Percentiles rank a stretch among this genome's conserved stretches.
phyloP scores from a whole-genome alignment of 23 tunicate genomes.

The Styela plicata region DNA sequence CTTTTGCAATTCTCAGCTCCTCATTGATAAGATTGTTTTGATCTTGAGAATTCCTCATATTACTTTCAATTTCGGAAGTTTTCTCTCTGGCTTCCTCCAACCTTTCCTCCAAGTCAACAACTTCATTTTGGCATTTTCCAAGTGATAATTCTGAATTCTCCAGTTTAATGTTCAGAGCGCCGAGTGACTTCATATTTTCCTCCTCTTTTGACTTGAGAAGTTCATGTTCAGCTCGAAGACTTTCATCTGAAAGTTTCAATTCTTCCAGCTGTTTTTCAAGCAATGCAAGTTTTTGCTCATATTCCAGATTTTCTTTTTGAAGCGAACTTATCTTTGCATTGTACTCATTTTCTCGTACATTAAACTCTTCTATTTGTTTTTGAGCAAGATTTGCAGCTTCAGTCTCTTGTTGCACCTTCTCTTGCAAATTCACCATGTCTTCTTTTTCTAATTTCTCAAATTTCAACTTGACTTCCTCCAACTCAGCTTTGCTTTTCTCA shows the following conservation, averaged over 20 bases:
- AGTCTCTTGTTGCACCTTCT: neutral
- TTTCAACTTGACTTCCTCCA: neutral
- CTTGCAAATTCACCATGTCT: neutral
- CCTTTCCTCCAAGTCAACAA: neutral
- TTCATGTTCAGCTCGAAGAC: neutral
- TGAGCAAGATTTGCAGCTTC: neutral
- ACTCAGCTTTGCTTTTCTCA: neutral
- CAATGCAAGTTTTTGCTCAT: neutral
- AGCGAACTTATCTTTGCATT: neutral
- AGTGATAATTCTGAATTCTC: neutral
- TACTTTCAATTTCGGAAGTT: neutral
- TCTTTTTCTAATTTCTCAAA: neutral
- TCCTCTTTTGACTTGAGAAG: neutral
- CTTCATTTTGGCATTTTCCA: neutral
- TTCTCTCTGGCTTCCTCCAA: slow-evolving; percentile 4
- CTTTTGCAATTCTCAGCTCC: neutral
- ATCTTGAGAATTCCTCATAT: neutral
- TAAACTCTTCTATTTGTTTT: neutral
- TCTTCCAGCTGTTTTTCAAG: neutral
- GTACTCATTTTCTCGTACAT: neutral
- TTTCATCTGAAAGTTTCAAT: neutral
- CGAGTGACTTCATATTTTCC: neutral
- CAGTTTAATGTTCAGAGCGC: neutral
- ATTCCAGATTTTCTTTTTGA: neutral
- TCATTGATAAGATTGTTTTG: neutral